Evolutionary conservation across 2,797 vertebrate species (phyloP).

Genomic region (Arnoldichthys spilopterus): DNA sequence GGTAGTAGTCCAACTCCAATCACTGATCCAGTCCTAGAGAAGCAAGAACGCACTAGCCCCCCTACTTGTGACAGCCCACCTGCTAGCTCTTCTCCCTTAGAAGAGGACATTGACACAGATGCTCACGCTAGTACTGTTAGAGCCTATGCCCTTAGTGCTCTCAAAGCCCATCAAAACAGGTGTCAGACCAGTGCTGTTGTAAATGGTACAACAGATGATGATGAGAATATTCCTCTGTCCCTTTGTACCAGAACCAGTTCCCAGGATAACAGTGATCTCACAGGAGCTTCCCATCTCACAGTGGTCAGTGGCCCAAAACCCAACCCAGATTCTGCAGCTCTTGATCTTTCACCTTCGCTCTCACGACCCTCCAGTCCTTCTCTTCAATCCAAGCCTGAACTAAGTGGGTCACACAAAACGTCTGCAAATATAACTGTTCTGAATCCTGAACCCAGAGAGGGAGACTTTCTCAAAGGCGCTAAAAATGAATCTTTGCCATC

Average conservation of each 20-base stretch:
- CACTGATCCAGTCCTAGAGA: conserved; percentile 60
- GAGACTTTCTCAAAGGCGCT: neutral
- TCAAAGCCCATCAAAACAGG: conserved; percentile 34
- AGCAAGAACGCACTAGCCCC: conserved; percentile 61
- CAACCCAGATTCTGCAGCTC: conserved; percentile 48
- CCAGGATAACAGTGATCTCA: conserved; percentile 50
- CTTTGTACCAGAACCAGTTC: conserved; percentile 66
- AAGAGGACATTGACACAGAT: conserved; percentile 43
- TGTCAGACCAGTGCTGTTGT: conserved; percentile 49
- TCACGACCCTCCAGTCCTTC: conserved; percentile 69
- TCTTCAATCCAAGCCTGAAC: conserved; percentile 52
- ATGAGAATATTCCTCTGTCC: conserved; percentile 72
- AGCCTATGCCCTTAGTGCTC: conserved; percentile 24
- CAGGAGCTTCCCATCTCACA: conserved; percentile 18
- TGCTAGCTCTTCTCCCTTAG: conserved; percentile 30
- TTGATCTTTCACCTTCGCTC: conserved; percentile 60
- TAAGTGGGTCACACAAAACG: conserved; percentile 49
- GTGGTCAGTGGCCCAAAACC: conserved; percentile 49
- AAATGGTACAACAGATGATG: conserved; percentile 60
- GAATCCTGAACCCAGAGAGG: conserved; percentile 29
- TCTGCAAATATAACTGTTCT: conserved; percentile 46
- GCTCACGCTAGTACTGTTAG: conserved; percentile 21
- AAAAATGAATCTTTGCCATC: conserved; percentile 31
- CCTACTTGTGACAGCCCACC: conserved; percentile 55
- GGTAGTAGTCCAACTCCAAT: conserved; percentile 68